A percentile compares a stretch with the other conserved stretches of the same genome.
Conservation (phyloP, 2,888 invertebrate genomes). For the Atrina japonica region DNA sequence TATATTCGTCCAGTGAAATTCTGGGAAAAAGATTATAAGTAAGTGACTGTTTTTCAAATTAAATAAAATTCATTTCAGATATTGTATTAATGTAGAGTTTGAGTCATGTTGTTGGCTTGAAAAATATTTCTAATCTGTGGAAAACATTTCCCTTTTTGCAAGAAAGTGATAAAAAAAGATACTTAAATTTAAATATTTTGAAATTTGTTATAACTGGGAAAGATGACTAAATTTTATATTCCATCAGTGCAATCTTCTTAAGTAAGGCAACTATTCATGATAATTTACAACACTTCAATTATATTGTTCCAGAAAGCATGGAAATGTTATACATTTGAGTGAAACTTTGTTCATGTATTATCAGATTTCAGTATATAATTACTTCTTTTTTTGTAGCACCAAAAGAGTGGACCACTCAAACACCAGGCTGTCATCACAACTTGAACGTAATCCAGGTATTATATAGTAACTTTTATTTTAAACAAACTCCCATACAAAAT, state of each 20-base stretch:
- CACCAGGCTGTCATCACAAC: constrained; percentile 94
- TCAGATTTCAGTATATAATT: too few relatives aligned
- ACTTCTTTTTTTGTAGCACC: constrained; percentile 84
- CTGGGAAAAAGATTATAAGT: constrained; percentile 99
- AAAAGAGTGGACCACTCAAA: constrained; percentile 98
- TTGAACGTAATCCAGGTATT: constrained; percentile 93
- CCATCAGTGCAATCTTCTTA: too few relatives aligned
- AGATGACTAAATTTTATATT: too few relatives aligned
- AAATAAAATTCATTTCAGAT: neutral
- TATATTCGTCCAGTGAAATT: constrained; percentile 99
- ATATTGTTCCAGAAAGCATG: too few relatives aligned
- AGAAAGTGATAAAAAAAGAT: neutral
- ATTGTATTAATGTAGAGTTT: neutral
- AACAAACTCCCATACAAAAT: neutral
- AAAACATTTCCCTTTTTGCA: neutral
- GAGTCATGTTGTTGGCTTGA: neutral
- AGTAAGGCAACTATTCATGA: too few relatives aligned
- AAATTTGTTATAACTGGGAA: neutral
- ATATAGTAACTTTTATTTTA: neutral
- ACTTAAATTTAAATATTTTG: neutral
- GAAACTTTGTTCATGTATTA: too few relatives aligned
- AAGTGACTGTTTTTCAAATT: constrained; percentile 55
- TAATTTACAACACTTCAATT: too few relatives aligned
- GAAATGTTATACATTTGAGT: too few relatives aligned
- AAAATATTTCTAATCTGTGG: neutral